Percentiles rank a stretch among this genome's conserved stretches.
Evolutionary conservation across 2,797 vertebrate species (phyloP).

Genomic region (Phrynocephalus vlangalii): DNA sequence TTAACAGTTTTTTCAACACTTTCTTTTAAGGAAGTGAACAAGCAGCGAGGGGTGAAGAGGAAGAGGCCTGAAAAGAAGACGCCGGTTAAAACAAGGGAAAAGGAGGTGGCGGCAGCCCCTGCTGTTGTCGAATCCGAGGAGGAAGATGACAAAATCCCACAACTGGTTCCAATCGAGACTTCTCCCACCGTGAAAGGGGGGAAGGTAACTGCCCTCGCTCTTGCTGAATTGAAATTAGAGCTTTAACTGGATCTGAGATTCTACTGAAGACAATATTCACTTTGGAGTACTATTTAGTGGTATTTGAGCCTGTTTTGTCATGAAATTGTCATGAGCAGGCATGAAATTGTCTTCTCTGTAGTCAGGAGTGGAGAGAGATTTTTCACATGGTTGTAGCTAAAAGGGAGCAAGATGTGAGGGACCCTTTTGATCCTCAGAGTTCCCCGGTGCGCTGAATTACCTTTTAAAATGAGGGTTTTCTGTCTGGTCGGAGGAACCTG

Average conservation of each 20-base stretch:
- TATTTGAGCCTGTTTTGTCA: background rate
- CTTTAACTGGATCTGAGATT: background rate
- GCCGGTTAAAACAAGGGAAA: background rate
- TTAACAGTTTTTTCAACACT: background rate
- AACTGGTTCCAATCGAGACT: slow-evolving; percentile 72
- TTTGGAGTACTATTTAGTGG: background rate
- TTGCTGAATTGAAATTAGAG: background rate
- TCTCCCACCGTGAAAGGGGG: background rate
- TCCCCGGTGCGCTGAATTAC: too few relatives aligned
- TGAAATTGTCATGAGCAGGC: too few relatives aligned
- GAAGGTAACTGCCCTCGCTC: slow-evolving; percentile 56
- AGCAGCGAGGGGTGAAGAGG: slow-evolving; percentile 42
- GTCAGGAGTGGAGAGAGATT: too few relatives aligned
- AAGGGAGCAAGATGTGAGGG: too few relatives aligned
- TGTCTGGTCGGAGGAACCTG: too few relatives aligned
- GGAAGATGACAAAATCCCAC: slow-evolving; percentile 75
- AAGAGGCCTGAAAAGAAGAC: background rate
- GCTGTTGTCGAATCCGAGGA: background rate
- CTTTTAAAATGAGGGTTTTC: too few relatives aligned
- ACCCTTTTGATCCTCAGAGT: too few relatives aligned
- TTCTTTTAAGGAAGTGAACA: slow-evolving; percentile 10
- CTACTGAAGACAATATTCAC: too few relatives aligned
- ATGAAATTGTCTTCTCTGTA: too few relatives aligned
- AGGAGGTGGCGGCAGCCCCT: background rate
- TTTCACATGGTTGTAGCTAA: too few relatives aligned